Evolutionary conservation across 2,888 invertebrate species (phyloP).

Genomic region (Lathronympha strigana): DNA sequence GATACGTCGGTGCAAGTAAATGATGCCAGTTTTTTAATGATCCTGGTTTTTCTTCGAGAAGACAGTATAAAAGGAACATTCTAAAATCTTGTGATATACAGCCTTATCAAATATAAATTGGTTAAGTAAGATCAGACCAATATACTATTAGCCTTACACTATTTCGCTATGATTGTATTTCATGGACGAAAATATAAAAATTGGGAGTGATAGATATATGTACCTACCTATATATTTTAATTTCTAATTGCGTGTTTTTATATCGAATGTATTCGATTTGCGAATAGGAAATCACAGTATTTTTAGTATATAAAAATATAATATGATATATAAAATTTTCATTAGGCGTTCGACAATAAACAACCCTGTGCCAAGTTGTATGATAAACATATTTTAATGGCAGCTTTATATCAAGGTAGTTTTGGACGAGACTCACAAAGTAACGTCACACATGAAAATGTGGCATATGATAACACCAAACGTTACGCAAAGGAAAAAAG

Average conservation of each 20-base stretch:
- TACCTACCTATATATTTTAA: slow-evolving; percentile 9
- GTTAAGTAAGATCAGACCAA: neutral
- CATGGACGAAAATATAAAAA: neutral
- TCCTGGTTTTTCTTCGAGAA: no score
- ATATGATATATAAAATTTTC: slow-evolving; percentile 14
- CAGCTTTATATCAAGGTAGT: slow-evolving; percentile 52
- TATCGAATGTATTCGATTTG: slow-evolving; percentile 14
- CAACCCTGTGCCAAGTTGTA: slow-evolving; percentile 34
- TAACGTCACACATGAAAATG: neutral
- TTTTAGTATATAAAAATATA: slow-evolving; percentile 35
- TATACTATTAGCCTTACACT: slow-evolving; percentile 1
- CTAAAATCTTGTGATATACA: no score
- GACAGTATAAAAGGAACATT: no score
- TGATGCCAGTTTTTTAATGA: no score
- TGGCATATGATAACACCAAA: neutral
- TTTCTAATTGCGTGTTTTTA: slow-evolving; percentile 2
- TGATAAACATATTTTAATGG: slow-evolving; percentile 43
- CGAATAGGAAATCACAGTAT: slow-evolving; percentile 36
- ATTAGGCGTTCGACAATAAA: slow-evolving; percentile 33
- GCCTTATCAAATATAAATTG: no score
- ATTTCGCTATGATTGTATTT: neutral
- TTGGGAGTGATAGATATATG: slow-evolving; percentile 13
- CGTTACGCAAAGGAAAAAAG: neutral
- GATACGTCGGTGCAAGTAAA: no score
- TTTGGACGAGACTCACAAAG: neutral